A percentile compares a stretch with the other conserved stretches of the same genome.
Evolutionary conservation across 2,888 invertebrate species (phyloP).

Genomic region (Patella caerulea): DNA sequence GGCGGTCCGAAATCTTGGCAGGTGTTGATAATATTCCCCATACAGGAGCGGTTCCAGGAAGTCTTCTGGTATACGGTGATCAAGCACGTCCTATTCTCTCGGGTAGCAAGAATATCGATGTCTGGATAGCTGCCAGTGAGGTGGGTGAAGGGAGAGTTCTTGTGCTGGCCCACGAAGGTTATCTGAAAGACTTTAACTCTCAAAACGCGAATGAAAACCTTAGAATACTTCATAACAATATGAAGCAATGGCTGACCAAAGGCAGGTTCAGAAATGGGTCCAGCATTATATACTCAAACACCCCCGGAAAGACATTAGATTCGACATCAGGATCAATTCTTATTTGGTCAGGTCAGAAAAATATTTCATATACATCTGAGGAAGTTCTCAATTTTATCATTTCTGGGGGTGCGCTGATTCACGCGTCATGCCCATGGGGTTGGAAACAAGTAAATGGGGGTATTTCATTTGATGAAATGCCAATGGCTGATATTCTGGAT

Average conservation of each 20-base stretch:
- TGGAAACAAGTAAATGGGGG: neutral
- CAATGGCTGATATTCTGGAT: neutral
- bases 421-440: neutral
- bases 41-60: neutral
- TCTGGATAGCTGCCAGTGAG: slow-evolving; percentile 2
- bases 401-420: neutral
- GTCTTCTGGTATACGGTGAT: neutral
- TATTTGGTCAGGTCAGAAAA: neutral
- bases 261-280: neutral
- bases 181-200: neutral
- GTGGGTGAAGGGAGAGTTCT: neutral
- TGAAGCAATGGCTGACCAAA: neutral
- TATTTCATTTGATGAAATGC: neutral
- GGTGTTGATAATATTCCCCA: neutral
- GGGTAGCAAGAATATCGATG: neutral
- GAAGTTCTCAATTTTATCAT: slow-evolving; percentile 4
- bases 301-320: neutral
- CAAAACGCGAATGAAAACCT: neutral
- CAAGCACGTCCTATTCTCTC: neutral
- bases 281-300: neutral
- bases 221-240: neutral
- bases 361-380: neutral
- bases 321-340: neutral
- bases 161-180: neutral
- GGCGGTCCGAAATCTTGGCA: neutral